Conservation (phyloP, 2,888 invertebrate genomes). For the Geophilus truncorum region DNA sequence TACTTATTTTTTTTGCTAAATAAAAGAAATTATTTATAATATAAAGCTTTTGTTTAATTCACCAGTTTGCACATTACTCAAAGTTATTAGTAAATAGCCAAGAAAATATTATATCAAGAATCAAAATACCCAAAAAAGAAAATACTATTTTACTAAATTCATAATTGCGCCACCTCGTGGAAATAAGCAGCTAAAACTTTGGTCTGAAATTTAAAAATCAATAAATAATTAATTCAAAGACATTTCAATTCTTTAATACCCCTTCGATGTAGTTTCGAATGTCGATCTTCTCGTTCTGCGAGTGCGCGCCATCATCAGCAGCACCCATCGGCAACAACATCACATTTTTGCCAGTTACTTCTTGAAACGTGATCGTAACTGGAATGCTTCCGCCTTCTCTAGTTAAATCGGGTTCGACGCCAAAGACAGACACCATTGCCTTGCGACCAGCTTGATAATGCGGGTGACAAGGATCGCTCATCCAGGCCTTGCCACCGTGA, state of each 20-base stretch:
- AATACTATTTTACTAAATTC: background rate
- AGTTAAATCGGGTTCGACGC: conserved; percentile 86
- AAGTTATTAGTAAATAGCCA: no score
- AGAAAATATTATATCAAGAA: no score
- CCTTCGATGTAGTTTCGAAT: conserved; percentile 89
- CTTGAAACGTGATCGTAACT: conserved; percentile 81
- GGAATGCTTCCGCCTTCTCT: conserved; percentile 98
- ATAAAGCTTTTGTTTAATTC: background rate
- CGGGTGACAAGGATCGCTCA: conserved; percentile 83
- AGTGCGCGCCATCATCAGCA: conserved; percentile 96
- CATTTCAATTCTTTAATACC: conserved; percentile 51
- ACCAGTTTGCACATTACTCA: background rate
- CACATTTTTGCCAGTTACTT: conserved; percentile 88
- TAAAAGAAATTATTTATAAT: background rate
- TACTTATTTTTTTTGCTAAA: background rate
- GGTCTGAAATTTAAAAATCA: conserved; percentile 61
- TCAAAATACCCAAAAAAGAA: background rate
- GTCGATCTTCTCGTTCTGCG: conserved; percentile 96
- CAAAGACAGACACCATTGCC: conserved; percentile 63
- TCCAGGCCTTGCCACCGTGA: conserved; percentile 86
- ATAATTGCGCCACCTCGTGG: conserved; percentile 59
- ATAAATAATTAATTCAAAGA: background rate
- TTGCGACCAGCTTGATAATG: conserved; percentile 79
- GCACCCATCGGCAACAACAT: conserved; percentile 91
- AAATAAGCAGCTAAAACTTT: conserved; percentile 87